These are phyloP conservation scores for Anarrhichthys ocellatus DNA, from an alignment of 2,113 vertebrate species.

Conservation along the genomic window DNA sequence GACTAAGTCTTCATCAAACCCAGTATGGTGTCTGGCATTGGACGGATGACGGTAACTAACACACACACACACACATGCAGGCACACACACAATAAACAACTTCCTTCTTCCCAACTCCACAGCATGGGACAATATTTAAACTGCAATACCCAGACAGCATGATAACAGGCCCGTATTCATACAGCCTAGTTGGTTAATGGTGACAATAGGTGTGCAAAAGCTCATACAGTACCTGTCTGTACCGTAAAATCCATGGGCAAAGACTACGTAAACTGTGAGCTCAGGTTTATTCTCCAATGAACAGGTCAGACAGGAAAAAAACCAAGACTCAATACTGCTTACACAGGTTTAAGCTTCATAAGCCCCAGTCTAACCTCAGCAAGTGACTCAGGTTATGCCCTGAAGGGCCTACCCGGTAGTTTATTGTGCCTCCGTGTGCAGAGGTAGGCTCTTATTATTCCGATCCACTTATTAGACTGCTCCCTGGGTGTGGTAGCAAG, in stretches of 20 bases:
- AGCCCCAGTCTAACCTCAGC: slow-evolving; percentile 58
- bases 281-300: slow-evolving; percentile 42
- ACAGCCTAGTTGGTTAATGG: neutral
- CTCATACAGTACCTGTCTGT: neutral
- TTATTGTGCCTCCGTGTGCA: slow-evolving; percentile 70
- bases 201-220: neutral
- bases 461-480: slow-evolving; percentile 66
- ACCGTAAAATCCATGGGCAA: slow-evolving; percentile 5
- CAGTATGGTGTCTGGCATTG: neutral
- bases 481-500: slow-evolving; percentile 62
- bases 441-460: slow-evolving; percentile 70
- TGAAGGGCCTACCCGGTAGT: slow-evolving; percentile 50
- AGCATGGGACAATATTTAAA: slow-evolving; percentile 9
- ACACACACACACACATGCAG: neutral
- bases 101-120: slow-evolving; percentile 4
- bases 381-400: slow-evolving; percentile 64
- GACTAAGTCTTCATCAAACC: slow-evolving; percentile 1
- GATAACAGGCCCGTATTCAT: neutral
- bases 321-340: slow-evolving; percentile 64
- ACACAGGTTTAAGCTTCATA: slow-evolving; percentile 62
- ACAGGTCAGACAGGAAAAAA: slow-evolving; percentile 35
- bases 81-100: neutral
- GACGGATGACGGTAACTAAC: slow-evolving; percentile 5
- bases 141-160: slow-evolving; percentile 1
- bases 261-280: slow-evolving; percentile 18